Conservation (phyloP, 2,113 vertebrate genomes). For the Phalacrocorax brasilianus region DNA sequence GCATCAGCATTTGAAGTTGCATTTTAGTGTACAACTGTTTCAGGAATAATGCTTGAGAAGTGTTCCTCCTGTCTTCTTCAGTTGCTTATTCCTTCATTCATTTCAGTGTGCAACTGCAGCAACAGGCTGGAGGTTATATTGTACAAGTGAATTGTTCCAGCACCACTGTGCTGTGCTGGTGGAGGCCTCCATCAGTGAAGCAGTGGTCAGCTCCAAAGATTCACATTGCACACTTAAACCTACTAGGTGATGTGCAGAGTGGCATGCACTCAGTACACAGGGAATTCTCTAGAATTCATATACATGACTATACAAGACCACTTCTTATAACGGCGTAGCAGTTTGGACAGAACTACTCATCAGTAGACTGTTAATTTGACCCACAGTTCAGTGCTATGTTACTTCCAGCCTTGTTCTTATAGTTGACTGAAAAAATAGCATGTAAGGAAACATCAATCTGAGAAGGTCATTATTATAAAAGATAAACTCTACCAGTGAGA, state of each 20-base stretch:
- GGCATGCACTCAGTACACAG: too few relatives aligned
- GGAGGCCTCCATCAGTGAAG: not conserved
- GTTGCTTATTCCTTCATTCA: not conserved
- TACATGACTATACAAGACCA: rapidly evolving
- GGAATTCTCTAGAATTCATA: not conserved
- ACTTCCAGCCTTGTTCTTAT: not conserved
- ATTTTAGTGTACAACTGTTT: not conserved
- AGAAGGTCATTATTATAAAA: not conserved
- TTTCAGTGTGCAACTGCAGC: too few relatives aligned
- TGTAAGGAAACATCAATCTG: not conserved
- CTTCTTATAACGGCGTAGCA: not conserved
- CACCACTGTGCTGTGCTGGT: not conserved
- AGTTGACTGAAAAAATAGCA: not conserved
- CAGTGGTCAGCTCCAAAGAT: not conserved
- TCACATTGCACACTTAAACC: not conserved
- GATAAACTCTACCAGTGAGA: rapidly evolving
- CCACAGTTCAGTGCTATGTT: not conserved
- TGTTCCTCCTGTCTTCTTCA: not conserved
- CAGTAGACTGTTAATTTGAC: not conserved
- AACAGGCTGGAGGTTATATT: not conserved
- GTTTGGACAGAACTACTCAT: not conserved
- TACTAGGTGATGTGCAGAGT: not conserved
- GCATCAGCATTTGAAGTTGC: not conserved
- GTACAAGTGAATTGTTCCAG: too few relatives aligned
- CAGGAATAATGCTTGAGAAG: not conserved